Conservation (phyloP, 2,113 vertebrate genomes). For the Bos indicus region DNA sequence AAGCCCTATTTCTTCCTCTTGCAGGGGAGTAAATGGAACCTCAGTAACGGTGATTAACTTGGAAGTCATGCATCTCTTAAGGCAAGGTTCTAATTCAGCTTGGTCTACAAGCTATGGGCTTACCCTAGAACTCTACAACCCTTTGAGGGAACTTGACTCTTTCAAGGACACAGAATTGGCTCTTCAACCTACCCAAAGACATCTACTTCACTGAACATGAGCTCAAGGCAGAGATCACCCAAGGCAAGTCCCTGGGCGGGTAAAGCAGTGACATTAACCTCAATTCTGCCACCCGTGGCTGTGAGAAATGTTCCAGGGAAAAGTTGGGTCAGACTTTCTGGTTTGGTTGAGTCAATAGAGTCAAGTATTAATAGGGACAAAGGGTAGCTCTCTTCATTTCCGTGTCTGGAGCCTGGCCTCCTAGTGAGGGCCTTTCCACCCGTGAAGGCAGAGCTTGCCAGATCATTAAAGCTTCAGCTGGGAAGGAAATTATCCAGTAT, state of each 20-base stretch:
- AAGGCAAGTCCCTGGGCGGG: neutral
- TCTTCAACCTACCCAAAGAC: neutral
- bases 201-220: neutral
- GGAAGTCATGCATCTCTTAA: neutral
- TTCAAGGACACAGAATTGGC: neutral
- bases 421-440: neutral
- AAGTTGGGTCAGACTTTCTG: neutral
- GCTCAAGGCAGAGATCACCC: neutral
- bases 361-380: neutral
- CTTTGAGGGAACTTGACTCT: neutral
- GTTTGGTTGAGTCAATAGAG: neutral
- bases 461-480: slow-evolving; percentile 21
- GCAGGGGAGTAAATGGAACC: neutral
- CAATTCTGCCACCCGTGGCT: neutral
- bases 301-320: neutral
- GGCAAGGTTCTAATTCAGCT: neutral
- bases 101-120: neutral
- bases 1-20: neutral
- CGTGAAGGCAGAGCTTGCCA: neutral
- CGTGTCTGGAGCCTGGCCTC: neutral
- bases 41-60: neutral
- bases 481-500: slow-evolving; percentile 15
- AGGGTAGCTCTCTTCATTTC: neutral
- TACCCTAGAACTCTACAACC: neutral
- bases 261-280: neutral